These are phyloP conservation scores for Caranx melampygus DNA, from an alignment of 2,113 vertebrate genomes.

Conservation along the genomic window DNA sequence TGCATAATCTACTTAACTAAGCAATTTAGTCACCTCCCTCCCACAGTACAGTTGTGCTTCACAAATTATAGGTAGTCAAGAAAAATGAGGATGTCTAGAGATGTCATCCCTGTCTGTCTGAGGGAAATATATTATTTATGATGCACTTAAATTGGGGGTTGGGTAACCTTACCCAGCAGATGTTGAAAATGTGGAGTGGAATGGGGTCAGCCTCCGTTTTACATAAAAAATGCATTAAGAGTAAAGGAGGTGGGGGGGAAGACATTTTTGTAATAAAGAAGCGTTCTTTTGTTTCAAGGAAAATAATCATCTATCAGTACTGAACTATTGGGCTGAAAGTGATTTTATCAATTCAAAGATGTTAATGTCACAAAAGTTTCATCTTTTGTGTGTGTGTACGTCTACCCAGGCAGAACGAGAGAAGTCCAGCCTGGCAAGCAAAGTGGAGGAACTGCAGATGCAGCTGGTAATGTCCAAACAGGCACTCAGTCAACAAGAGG, in stretches of 20 bases:
- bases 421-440: constrained; percentile 78
- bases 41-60: background rate
- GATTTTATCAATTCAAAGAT: background rate
- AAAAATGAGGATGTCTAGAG: constrained; percentile 40
- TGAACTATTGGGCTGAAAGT: background rate
- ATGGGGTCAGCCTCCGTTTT: constrained; percentile 36
- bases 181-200: constrained; percentile 50
- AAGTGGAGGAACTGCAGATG: constrained; percentile 85
- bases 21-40: background rate
- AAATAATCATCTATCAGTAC: background rate
- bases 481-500: constrained; percentile 82
- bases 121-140: constrained; percentile 68
- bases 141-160: constrained; percentile 63
- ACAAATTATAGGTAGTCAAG: constrained; percentile 12
- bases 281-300: constrained; percentile 13
- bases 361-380: background rate
- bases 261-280: constrained; percentile 8
- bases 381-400: background rate
- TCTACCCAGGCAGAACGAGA: constrained; percentile 83
- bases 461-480: constrained; percentile 83
- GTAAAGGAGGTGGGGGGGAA: constrained; percentile 9
- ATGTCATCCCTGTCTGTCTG: constrained; percentile 31
- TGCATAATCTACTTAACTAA: background rate
- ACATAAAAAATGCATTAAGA: constrained; percentile 68
- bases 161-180: constrained; percentile 62